phyloP scores from a whole-genome alignment of 2,888 invertebrate species.

The Cheilosia grossa region DNA sequence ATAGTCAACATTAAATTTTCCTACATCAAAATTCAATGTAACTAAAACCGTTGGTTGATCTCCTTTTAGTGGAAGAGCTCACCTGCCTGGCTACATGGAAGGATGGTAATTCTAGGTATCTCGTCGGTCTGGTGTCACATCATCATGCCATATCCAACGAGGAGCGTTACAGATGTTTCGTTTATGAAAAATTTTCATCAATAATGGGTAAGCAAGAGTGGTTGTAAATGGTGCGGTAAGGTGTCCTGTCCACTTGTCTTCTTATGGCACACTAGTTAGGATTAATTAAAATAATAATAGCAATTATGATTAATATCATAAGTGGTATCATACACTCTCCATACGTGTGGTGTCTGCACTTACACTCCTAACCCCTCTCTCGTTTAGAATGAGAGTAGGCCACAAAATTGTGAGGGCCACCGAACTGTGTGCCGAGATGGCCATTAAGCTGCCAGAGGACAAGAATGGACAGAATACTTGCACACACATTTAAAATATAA shows the following conservation, averaged over 20 bases:
- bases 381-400: slow-evolving; percentile 18
- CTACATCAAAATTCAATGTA: background rate
- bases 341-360: slow-evolving; percentile 49
- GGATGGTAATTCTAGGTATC: slow-evolving; percentile 95
- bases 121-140: slow-evolving; percentile 95
- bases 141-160: slow-evolving; percentile 95
- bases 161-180: slow-evolving; percentile 97
- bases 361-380: slow-evolving; percentile 10
- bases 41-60: background rate
- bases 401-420: slow-evolving; percentile 41
- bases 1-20: background rate
- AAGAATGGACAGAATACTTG: slow-evolving; percentile 3
- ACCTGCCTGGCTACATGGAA: slow-evolving; percentile 97
- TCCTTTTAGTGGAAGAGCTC: slow-evolving; percentile 91
- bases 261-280: slow-evolving; percentile 17
- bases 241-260: slow-evolving; percentile 4
- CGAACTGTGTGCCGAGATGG: slow-evolving; percentile 19
- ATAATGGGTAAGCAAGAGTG: slow-evolving; percentile 83
- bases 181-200: slow-evolving; percentile 92
- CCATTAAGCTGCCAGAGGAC: slow-evolving; percentile 27
- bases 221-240: slow-evolving; percentile 7
- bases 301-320: slow-evolving; percentile 72
- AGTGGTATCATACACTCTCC: slow-evolving; percentile 63
- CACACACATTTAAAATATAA: slow-evolving; percentile 47
- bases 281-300: slow-evolving; percentile 73